Base-by-base conservation (phyloP, 2,888 invertebrate species). In the Rhagonycha lutea region DNA sequence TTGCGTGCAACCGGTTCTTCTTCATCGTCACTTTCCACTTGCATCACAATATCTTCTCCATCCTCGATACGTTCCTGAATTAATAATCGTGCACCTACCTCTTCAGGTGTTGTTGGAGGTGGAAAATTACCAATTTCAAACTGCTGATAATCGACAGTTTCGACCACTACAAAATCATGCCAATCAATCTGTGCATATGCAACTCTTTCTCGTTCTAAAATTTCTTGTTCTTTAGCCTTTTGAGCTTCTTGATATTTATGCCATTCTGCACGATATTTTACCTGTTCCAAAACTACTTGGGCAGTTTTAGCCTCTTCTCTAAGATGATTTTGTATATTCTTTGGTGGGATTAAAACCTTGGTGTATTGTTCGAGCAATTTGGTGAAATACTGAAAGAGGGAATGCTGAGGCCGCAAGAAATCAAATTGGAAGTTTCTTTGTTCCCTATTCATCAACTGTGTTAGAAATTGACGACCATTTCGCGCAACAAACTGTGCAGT, bases 91-190 rank as follows among this genome's bases (percentile, higher is more conserved):
- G 98, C 97, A 2, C 99, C 99, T 0, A 99, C 98, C 88, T 98
- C 98, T 79, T 97, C 95, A 0, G 98, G 98, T 5, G 97, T 98
- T 0, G 98, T 99, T 0, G 98, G 99, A 3, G 98, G 97, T 0
- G 98, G 98, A 85, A 98, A 97, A 86, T 98, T 96, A 0, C 98
- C 97, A 11, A 94, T 94, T 88, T 99, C 99, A 83, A 96, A 96
- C 0, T 97, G 96, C 82, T 98, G 98, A 87, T 99, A 99, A 88
- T 99, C 99, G 0, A 99, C 99, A 0, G 99, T 99, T 89, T 99
- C 99, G 0, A 99, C 99, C 0, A 99, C 99, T 0, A 99, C 99
- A 88, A 99, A 99, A 88, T 99, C 99, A 86, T 99, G 99, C 99
- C 99, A 99, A 87, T 99, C 99, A 79, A 99, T 98, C 84, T 97